Evolutionary conservation across 2,113 vertebrate species (phyloP).

Genomic region (Hoplias malabaricus): DNA sequence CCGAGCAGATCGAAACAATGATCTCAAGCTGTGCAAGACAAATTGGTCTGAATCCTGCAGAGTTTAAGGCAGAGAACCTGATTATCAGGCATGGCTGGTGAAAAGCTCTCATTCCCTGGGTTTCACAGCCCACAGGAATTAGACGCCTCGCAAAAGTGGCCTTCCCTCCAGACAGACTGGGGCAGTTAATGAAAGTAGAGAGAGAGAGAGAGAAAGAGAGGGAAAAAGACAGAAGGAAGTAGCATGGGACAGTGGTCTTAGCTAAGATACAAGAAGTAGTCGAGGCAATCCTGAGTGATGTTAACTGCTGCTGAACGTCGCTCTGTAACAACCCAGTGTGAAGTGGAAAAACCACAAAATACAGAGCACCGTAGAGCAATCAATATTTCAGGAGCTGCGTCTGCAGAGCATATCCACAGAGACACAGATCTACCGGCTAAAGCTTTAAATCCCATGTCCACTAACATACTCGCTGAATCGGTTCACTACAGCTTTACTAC

Average conservation of each 20-base stretch:
- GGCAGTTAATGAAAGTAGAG: constrained; percentile 43
- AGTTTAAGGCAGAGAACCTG: constrained; percentile 61
- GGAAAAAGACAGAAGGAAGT: constrained; percentile 18
- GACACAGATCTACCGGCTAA: neutral
- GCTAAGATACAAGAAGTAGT: constrained; percentile 28
- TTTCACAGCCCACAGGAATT: constrained; percentile 29
- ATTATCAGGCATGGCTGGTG: constrained; percentile 54
- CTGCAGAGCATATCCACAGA: neutral
- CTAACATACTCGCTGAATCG: neutral
- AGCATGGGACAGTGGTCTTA: constrained; percentile 4
- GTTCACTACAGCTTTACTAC: neutral
- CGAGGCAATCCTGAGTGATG: constrained; percentile 6
- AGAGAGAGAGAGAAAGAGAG: neutral
- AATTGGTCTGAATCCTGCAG: constrained; percentile 71
- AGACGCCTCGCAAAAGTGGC: constrained; percentile 34
- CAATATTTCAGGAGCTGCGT: constrained; percentile 14
- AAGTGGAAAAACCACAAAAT: constrained; percentile 13
- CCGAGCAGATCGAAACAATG: constrained; percentile 67
- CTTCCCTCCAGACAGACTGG: constrained; percentile 32
- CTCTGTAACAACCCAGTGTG: constrained; percentile 7
- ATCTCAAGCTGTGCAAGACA: constrained; percentile 69
- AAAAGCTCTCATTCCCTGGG: constrained; percentile 38
- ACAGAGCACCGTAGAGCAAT: neutral
- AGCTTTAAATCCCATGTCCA: constrained; percentile 2
- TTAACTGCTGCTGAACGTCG: constrained; percentile 24